Conservation (phyloP, 1,140 invertebrate species). For the Hylaeus volcanicus region DNA sequence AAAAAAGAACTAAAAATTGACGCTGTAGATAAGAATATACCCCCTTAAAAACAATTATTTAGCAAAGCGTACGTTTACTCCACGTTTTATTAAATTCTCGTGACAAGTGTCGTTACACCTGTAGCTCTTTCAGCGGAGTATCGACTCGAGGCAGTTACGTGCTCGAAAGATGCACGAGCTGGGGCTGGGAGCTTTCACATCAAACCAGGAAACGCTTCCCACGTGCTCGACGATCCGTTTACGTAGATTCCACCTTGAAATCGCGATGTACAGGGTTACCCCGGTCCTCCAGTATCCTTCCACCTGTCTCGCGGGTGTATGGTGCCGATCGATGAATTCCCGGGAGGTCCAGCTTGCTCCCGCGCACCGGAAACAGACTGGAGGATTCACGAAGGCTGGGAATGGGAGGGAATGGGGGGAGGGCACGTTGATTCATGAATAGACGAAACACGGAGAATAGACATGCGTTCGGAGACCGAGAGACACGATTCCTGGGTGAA, state of each 20-base stretch:
- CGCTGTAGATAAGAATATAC: too few relatives aligned
- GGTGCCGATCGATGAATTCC: slow-evolving; percentile 62
- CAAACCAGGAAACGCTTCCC: slow-evolving; percentile 16
- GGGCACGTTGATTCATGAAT: neutral
- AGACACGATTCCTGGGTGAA: neutral
- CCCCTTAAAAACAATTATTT: too few relatives aligned
- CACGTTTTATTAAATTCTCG: too few relatives aligned
- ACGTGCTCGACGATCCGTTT: slow-evolving; percentile 29
- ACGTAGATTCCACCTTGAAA: slow-evolving; percentile 46
- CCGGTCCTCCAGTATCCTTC: neutral
- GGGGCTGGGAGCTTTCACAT: neutral
- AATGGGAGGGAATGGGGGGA: neutral
- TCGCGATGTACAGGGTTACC: slow-evolving; percentile 32
- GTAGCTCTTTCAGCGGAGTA: too few relatives aligned
- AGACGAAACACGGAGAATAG: neutral
- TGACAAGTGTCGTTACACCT: too few relatives aligned
- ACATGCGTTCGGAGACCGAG: neutral
- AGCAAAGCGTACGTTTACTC: too few relatives aligned
- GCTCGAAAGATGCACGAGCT: too few relatives aligned
- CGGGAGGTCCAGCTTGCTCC: slow-evolving; percentile 57
- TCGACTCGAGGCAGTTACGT: too few relatives aligned
- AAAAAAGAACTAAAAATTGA: too few relatives aligned
- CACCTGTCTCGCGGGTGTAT: slow-evolving; percentile 31
- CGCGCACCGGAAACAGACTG: neutral
- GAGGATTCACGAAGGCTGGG: neutral